Evolutionary conservation across 2,113 vertebrate species (phyloP).

Genomic region (Neotoma lepida): DNA sequence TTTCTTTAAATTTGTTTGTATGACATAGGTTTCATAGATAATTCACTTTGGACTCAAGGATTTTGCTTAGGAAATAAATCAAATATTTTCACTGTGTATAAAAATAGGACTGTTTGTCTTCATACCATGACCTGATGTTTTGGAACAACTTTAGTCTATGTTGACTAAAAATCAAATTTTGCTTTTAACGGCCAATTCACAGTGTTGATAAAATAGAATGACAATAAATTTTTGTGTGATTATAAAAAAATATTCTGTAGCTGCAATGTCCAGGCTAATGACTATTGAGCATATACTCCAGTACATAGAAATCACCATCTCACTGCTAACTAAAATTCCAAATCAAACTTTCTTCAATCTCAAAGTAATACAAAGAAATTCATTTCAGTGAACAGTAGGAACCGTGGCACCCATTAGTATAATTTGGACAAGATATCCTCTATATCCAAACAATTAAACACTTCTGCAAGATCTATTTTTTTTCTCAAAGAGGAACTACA

Average conservation of each 20-base stretch:
- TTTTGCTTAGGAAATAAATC: constrained; percentile 12
- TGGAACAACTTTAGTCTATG: not conserved
- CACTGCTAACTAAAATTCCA: not conserved
- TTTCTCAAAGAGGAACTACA: not conserved
- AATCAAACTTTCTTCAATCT: not conserved
- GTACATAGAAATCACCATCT: not conserved
- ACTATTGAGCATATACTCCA: not conserved
- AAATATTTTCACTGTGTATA: not conserved
- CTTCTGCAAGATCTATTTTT: constrained; percentile 35
- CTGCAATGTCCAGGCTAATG: not conserved
- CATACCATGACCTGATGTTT: not conserved
- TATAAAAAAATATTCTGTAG: not conserved
- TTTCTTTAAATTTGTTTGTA: not conserved
- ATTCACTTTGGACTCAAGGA: not conserved
- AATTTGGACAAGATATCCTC: constrained; percentile 28
- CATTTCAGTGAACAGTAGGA: constrained; percentile 17
- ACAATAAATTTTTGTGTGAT: not conserved
- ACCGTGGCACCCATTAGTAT: not conserved
- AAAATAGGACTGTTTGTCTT: not conserved
- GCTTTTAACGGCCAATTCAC: not conserved
- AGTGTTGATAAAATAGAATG: not conserved
- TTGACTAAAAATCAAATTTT: constrained; percentile 13
- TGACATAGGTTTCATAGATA: not conserved
- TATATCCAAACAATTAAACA: constrained; percentile 43
- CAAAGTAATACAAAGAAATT: not conserved